Evolutionary conservation across 2,113 vertebrate species (phyloP).

Genomic region (Xiphophorus maculatus): DNA sequence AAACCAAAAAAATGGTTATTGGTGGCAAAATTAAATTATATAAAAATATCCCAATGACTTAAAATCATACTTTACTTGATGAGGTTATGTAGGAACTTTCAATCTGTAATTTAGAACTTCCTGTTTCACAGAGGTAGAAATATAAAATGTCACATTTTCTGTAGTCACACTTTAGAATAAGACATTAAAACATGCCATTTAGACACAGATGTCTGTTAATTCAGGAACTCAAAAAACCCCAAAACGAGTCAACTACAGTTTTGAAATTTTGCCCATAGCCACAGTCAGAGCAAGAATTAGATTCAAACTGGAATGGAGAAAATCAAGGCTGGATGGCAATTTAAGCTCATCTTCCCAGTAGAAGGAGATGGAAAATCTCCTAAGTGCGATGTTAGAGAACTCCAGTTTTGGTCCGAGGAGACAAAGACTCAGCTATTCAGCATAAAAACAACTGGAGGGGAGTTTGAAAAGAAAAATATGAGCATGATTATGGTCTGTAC

Average conservation of each 20-base stretch:
- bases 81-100: no score
- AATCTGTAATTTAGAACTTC: no score
- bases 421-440: no score
- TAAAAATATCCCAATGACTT: no score
- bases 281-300: background rate
- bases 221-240: background rate
- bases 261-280: background rate
- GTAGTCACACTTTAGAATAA: background rate
- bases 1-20: no score
- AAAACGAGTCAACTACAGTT: background rate
- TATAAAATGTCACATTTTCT: background rate
- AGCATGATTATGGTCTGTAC: conserved; percentile 63
- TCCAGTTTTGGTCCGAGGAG: no score
- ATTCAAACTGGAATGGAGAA: background rate
- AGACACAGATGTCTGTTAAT: background rate
- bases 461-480: no score
- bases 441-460: no score
- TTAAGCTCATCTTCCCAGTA: background rate
- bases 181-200: background rate
- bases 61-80: no score
- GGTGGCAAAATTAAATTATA: no score
- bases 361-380: background rate
- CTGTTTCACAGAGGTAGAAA: background rate
- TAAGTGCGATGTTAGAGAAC: no score
- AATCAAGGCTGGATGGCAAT: background rate